phyloP scores from a whole-genome alignment of 2,113 vertebrate genomes.

The Lucifuga dentata region DNA sequence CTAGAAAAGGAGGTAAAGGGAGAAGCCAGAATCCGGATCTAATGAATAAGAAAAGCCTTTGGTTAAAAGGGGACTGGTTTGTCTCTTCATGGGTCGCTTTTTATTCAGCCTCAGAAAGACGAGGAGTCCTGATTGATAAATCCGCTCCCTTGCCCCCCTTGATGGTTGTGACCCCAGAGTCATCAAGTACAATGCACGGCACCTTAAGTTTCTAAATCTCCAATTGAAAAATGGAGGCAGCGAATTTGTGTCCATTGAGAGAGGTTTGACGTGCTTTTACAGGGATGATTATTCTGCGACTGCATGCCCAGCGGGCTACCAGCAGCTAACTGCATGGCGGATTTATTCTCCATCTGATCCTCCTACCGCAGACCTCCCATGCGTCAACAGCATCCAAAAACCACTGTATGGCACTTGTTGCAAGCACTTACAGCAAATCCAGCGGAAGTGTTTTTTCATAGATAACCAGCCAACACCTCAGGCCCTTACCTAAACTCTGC shows the following conservation, averaged over 20 bases:
- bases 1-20: conserved; percentile 65
- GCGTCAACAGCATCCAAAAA: conserved; percentile 83
- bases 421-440: conserved; percentile 80
- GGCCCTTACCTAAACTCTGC: conserved; percentile 79
- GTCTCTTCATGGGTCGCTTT: conserved; percentile 81
- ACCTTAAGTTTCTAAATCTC: conserved; percentile 84
- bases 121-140: conserved; percentile 82
- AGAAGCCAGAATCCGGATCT: conserved; percentile 80
- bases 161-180: conserved; percentile 90
- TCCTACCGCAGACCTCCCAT: conserved; percentile 79
- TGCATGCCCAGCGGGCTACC: conserved; percentile 78
- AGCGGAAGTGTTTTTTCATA: conserved; percentile 84
- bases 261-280: conserved; percentile 84
- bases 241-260: conserved; percentile 88
- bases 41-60: conserved; percentile 84
- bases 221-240: conserved; percentile 84
- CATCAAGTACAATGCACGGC: conserved; percentile 84
- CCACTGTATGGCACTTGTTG: conserved; percentile 91
- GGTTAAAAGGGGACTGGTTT: conserved; percentile 82
- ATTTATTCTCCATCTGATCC: conserved; percentile 84
- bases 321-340: conserved; percentile 76
- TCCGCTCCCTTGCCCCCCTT: conserved; percentile 70
- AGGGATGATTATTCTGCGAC: conserved; percentile 84
- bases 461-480: conserved; percentile 86
- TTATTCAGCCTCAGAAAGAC: conserved; percentile 85